Base-by-base conservation (phyloP, 2,888 invertebrate species). In the Mythimna impura region DNA sequence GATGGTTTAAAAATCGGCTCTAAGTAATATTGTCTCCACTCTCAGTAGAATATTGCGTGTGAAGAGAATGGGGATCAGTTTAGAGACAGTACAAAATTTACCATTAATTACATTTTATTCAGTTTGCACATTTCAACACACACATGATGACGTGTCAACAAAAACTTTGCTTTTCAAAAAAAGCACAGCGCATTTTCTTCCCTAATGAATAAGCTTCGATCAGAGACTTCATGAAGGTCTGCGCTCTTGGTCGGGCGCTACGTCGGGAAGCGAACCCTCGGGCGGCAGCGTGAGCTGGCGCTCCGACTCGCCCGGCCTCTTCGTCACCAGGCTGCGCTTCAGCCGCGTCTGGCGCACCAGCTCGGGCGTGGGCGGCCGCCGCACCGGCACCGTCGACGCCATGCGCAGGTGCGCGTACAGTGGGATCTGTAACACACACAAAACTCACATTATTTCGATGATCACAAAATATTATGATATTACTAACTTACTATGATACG, bases 371-470 rank as follows among this genome's bases (percentile, higher is more conserved):
- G 95, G 89, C 71, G 97, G 97, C 50, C 96, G 94, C 66, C 96
- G 94, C 83, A 97, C 94, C 67, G 97, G 96, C 86, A 91, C 90
- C 66, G 97, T 96, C 61, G 96, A 95, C 82, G 97, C 97, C 90
- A 97, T 96, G 85, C 97, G 96, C 81, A 98, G 94, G 93, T 98
- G 97, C 70, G 97, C 91, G 93, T 97, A 98, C 77, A 98, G 97
- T 71, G 98, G 97, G 91, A 97, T 97, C 97, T 97, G 86, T 0
- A 50, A 54, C 54, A 68, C 50, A 54, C 54, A 55, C 7, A 14
- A 25, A 14, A 50, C n/a, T 62, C 17, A 52, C 40, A 34, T 17
- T 22, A n/a, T 52, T 34, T n/a, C 8, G 8, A 20, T 58, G n/a
- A 36, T n/a, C 10, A 17, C 6, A 6, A 54, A 7, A 54, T 12